Conservation (phyloP, 2,797 vertebrate genomes). For the Rhadinocentrus ornatus region DNA sequence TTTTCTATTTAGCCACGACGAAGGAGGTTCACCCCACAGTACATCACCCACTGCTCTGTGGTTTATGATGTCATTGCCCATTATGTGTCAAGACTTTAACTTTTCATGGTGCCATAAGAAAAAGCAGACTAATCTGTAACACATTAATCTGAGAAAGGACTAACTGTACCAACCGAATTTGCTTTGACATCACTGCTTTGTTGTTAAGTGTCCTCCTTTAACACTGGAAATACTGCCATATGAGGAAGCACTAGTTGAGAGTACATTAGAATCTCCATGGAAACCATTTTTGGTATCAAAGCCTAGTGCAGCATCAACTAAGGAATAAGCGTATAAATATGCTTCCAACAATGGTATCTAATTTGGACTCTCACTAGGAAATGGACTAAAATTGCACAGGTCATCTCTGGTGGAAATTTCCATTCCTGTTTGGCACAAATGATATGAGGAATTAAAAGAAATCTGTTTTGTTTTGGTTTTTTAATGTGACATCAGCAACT, state of each 20-base stretch:
- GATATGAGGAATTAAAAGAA: constrained; percentile 12
- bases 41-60: constrained; percentile 62
- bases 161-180: constrained; percentile 2
- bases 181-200: constrained; percentile 5
- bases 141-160: constrained; percentile 1
- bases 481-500: constrained; percentile 20
- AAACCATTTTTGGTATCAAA: constrained; percentile 86
- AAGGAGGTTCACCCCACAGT: constrained; percentile 57
- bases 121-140: constrained; percentile 29
- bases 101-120: constrained; percentile 35
- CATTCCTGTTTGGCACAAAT: constrained; percentile 31
- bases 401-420: constrained; percentile 67
- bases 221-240: constrained; percentile 60
- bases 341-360: constrained; percentile 80
- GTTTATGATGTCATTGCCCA: constrained; percentile 61
- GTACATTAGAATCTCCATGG: constrained; percentile 88
- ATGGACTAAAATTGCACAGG: constrained; percentile 68
- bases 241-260: constrained; percentile 78
- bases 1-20: constrained; percentile 56
- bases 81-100: constrained; percentile 43
- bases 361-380: constrained; percentile 76
- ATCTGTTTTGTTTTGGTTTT: neutral
- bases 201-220: constrained; percentile 24
- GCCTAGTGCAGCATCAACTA: constrained; percentile 74
- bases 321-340: constrained; percentile 73